Conservation (phyloP, 2,888 invertebrate genomes). For the Chrysotoxum bicinctum region DNA sequence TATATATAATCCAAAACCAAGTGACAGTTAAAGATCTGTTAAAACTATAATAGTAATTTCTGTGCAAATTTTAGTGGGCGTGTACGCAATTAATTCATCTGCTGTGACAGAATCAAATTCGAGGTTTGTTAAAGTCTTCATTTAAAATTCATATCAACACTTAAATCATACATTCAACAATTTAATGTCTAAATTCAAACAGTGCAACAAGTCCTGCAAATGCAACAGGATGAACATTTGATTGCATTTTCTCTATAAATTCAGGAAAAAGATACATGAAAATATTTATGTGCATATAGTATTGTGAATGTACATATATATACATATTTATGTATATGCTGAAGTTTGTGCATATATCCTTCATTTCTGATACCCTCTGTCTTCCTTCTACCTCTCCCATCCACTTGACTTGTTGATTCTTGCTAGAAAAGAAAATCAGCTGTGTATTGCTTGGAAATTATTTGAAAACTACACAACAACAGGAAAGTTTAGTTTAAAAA, state of each 20-base stretch:
- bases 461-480: constrained; percentile 26
- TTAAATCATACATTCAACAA: neutral
- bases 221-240: constrained; percentile 58
- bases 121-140: neutral
- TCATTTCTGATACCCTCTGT: constrained; percentile 41
- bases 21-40: neutral
- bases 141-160: neutral
- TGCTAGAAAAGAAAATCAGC: neutral
- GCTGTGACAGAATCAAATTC: neutral
- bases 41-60: neutral
- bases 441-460: constrained; percentile 27
- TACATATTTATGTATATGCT: neutral
- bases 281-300: constrained; percentile 25
- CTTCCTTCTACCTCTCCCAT: neutral
- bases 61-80: neutral
- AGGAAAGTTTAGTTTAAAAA: neutral
- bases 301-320: neutral
- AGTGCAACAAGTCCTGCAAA: constrained; percentile 62
- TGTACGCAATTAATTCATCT: neutral
- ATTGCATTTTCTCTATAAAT: constrained; percentile 27
- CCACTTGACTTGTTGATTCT: constrained; percentile 61
- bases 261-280: constrained; percentile 49
- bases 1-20: neutral
- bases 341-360: constrained; percentile 28
- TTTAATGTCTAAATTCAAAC: neutral